Percentiles rank a stretch among this genome's conserved stretches.
These are phyloP conservation scores for Gopherus flavomarginatus DNA, from an alignment of 2,113 vertebrate genomes.

Conservation along the genomic window DNA sequence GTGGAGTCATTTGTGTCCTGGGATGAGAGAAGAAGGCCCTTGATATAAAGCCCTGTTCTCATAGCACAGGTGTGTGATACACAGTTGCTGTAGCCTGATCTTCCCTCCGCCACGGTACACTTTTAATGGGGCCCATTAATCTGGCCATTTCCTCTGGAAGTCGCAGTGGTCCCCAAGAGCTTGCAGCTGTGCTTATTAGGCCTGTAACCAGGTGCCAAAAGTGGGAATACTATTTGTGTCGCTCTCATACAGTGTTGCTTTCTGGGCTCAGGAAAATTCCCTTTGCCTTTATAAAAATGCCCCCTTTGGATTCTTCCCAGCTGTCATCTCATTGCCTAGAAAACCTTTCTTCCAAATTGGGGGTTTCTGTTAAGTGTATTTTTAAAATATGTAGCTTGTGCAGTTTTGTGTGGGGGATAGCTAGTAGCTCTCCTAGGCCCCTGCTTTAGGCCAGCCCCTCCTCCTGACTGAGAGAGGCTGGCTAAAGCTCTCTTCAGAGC, in stretches of 20 bases:
- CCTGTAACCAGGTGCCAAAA: neutral
- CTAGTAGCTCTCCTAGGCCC: neutral
- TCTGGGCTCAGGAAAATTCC: neutral
- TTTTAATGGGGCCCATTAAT: neutral
- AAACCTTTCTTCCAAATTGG: neutral
- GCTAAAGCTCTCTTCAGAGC: neutral
- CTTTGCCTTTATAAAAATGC: neutral
- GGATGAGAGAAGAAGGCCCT: neutral
- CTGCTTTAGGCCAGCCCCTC: neutral
- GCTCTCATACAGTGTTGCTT: neutral
- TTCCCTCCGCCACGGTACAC: neutral
- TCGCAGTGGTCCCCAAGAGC: neutral
- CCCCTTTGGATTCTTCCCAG: neutral
- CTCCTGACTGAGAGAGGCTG: neutral
- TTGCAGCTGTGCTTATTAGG: neutral
- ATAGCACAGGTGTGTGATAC: neutral
- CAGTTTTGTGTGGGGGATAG: neutral
- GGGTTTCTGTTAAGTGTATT: neutral
- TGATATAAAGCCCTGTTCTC: neutral
- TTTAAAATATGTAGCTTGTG: neutral
- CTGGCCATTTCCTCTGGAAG: neutral
- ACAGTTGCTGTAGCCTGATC: neutral
- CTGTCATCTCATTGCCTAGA: neutral
- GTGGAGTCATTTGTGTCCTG: neutral
- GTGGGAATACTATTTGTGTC: fast-evolving